A percentile compares a stretch with the other conserved stretches of the same genome.
These are phyloP conservation scores for Lasiommata megera DNA, from an alignment of 2,888 invertebrate species.

Conservation along the genomic window DNA sequence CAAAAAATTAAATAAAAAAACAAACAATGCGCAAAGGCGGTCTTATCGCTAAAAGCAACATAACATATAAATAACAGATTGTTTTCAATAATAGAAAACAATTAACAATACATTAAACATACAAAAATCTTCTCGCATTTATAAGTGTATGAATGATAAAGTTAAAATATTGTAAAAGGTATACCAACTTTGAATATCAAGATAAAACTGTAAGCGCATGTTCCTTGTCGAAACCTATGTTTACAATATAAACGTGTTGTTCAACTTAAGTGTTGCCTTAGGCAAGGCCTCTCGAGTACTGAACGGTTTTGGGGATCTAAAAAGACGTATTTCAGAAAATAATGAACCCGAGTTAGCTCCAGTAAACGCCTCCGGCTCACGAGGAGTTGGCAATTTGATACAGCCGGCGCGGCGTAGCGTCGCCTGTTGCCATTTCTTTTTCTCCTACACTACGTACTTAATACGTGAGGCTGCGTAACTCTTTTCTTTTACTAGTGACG, in stretches of 20 bases:
- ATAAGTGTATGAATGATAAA: no score
- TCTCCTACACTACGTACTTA: constrained; percentile 16
- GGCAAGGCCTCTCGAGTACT: constrained; percentile 1
- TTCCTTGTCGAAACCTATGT: background rate
- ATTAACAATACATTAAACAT: no score
- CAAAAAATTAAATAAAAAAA: no score
- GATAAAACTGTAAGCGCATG: constrained; percentile 4
- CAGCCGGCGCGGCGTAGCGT: constrained; percentile 68
- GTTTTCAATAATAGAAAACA: no score
- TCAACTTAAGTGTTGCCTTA: constrained; percentile 15
- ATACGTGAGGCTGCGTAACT: constrained; percentile 4
- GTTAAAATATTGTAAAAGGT: background rate
- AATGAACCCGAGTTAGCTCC: constrained; percentile 63
- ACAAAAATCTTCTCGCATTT: no score
- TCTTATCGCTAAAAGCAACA: no score
- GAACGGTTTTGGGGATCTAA: constrained; percentile 29
- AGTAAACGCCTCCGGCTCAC: constrained; percentile 56
- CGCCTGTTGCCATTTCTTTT: constrained; percentile 33
- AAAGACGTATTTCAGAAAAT: constrained; percentile 57
- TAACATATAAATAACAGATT: no score
- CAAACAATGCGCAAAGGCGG: no score
- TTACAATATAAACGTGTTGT: background rate
- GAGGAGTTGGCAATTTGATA: constrained; percentile 67
- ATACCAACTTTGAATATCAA: background rate
- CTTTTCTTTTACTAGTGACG: background rate